Conservation (phyloP, 2,797 vertebrate species). For the Sebastes aleutianus region DNA sequence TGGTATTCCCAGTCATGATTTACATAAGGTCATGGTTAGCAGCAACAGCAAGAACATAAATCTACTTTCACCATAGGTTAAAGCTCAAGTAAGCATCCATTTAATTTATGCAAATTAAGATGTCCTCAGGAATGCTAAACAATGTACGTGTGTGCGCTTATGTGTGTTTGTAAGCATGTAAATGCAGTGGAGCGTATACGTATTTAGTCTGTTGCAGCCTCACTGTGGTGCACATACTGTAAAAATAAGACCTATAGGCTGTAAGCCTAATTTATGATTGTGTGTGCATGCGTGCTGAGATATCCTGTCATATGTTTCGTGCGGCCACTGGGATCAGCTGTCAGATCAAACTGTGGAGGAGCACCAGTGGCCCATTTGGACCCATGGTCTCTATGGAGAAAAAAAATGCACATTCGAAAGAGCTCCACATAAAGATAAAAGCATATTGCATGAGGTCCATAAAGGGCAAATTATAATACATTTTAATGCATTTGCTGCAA, state of each 20-base stretch:
- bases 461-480: background rate
- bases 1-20: background rate
- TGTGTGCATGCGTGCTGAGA: background rate
- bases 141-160: too few relatives aligned
- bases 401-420: background rate
- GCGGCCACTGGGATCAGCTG: background rate
- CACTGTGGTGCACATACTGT: background rate
- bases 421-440: background rate
- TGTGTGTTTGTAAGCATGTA: background rate
- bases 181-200: background rate
- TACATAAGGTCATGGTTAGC: background rate
- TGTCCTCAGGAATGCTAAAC: background rate
- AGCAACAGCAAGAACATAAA: background rate
- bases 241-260: constrained; percentile 5
- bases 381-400: background rate
- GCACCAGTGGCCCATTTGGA: background rate
- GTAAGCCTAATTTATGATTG: background rate
- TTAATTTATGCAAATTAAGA: background rate
- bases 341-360: background rate
- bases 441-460: background rate
- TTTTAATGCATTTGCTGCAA: background rate
- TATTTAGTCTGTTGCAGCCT: background rate
- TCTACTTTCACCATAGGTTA: background rate
- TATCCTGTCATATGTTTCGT: background rate
- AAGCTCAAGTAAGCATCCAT: background rate